A percentile compares a stretch with the other conserved stretches of the same genome.
phyloP scores from a whole-genome alignment of 2,113 vertebrate genomes.

The Callospermophilus lateralis region DNA sequence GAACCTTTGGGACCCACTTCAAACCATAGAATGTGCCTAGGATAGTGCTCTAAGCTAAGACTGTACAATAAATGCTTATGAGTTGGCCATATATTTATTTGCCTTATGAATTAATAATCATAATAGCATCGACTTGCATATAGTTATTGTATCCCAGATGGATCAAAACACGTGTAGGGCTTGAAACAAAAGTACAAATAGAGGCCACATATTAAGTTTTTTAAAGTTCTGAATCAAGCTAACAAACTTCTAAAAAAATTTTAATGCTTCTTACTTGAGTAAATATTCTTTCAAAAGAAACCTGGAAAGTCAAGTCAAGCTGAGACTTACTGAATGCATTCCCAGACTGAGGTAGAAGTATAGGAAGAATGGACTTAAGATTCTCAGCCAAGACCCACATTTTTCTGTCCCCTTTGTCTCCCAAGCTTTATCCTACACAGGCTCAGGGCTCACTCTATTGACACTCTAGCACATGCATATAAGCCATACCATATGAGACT shows the following conservation, averaged over 20 bases:
- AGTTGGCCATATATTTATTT: not conserved
- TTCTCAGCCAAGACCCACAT: not conserved
- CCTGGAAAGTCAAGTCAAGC: not conserved
- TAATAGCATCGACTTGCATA: not conserved
- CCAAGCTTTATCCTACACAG: not conserved
- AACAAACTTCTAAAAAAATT: not conserved
- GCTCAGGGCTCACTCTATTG: not conserved
- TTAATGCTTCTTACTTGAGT: conserved; percentile 12
- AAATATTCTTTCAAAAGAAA: conserved; percentile 4
- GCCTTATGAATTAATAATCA: not conserved
- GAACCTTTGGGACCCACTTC: not conserved
- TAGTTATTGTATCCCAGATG: not conserved
- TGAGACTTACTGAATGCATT: not conserved
- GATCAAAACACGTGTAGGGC: not conserved
- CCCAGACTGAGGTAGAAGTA: not conserved
- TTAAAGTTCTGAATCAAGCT: conserved; percentile 22
- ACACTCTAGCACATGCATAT: not conserved
- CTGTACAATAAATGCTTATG: not conserved
- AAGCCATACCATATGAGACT: not conserved
- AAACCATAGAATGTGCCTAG: not conserved
- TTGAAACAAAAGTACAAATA: conserved; percentile 25
- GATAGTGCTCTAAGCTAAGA: not conserved
- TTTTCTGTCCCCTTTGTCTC: not conserved
- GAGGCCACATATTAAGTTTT: conserved; percentile 1
- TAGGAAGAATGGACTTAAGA: not conserved